A percentile compares a stretch with the other conserved stretches of the same genome.
phyloP scores from a whole-genome alignment of 2,888 invertebrate genomes.

The Nomada hirtipes region DNA sequence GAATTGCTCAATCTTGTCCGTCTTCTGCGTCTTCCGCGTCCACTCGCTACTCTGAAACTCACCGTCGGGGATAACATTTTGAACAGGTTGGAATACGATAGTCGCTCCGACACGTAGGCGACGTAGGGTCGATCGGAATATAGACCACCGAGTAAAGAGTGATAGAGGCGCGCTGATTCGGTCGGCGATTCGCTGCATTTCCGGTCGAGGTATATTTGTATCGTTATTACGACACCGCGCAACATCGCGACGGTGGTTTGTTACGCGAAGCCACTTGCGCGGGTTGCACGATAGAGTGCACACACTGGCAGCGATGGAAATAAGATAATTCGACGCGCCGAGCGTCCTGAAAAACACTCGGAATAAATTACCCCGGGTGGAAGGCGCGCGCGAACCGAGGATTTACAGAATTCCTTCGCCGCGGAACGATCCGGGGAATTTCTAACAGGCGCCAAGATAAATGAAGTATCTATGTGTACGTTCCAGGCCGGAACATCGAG shows the following conservation, averaged over 20 bases:
- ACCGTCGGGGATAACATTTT: too few species aligned
- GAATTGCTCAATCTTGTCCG: too few species aligned
- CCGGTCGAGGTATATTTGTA: conserved; percentile 53
- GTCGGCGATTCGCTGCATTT: conserved; percentile 54
- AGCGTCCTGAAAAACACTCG: conserved; percentile 14
- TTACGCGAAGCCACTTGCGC: conserved; percentile 44
- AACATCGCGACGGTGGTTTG: conserved; percentile 50
- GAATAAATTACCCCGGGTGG: conserved; percentile 1
- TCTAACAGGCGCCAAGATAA: not conserved
- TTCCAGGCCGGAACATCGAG: not conserved
- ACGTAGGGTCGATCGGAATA: conserved; percentile 13
- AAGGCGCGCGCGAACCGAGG: not conserved
- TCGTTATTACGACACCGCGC: conserved; percentile 66
- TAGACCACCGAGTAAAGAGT: not conserved
- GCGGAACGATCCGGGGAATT: not conserved
- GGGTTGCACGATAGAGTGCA: conserved; percentile 29
- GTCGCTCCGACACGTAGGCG: not conserved
- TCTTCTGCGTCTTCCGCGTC: too few species aligned
- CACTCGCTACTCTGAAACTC: too few species aligned
- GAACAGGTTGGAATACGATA: not conserved
- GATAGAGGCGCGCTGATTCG: conserved; percentile 31
- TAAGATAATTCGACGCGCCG: conserved; percentile 39
- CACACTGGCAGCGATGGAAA: conserved; percentile 40
- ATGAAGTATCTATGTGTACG: conserved; percentile 26
- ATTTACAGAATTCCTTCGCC: not conserved